phyloP scores from a whole-genome alignment of 1,140 invertebrate genomes.

The Magallana angulata region DNA sequence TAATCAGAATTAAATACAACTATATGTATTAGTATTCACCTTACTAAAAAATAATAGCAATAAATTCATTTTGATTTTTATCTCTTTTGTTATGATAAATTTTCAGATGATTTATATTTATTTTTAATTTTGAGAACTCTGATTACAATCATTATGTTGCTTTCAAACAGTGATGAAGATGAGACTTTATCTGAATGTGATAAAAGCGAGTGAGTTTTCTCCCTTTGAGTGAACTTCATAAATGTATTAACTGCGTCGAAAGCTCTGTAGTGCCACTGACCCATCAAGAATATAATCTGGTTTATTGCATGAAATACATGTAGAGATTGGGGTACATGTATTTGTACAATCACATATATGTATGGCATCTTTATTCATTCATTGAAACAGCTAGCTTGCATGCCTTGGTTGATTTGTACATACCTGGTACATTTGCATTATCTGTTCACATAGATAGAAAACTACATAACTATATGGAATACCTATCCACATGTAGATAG shows the following conservation, averaged over 20 bases:
- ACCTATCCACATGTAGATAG: too few species aligned
- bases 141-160: constrained; percentile 7
- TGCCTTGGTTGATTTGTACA: too few species aligned
- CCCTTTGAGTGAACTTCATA: not conserved
- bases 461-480: too few species aligned
- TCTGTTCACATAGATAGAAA: too few species aligned
- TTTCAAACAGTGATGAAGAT: constrained; percentile 45
- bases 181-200: constrained; percentile 34
- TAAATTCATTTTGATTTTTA: not conserved
- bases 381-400: too few species aligned
- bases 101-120: not conserved
- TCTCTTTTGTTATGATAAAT: not conserved
- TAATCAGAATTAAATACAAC: not conserved
- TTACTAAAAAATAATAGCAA: too few species aligned
- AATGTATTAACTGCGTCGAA: not conserved
- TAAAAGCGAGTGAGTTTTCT: constrained; percentile 49
- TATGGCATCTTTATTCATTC: not conserved
- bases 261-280: constrained; percentile 4
- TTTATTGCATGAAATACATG: not conserved
- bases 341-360: not conserved
- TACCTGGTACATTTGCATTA: too few species aligned
- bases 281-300: not conserved
- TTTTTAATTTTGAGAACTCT: too few species aligned
- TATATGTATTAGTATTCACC: too few species aligned
- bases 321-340: not conserved